Conservation (phyloP, 1,140 invertebrate genomes). For the Drosophila micromelanica region DNA sequence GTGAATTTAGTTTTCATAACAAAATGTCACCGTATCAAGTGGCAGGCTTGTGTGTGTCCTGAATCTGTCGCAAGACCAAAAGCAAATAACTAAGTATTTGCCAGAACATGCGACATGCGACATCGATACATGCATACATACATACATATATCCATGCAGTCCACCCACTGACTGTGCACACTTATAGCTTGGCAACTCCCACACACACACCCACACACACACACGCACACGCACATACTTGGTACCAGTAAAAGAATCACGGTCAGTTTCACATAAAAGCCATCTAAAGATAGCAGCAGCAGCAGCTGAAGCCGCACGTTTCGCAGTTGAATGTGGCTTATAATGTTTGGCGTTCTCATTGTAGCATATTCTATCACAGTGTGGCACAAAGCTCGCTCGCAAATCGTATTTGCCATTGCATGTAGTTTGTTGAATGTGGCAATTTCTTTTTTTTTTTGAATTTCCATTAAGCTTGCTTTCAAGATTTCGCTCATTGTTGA, state of each 20-base stretch:
- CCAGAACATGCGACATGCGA: background rate
- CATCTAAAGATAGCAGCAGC: constrained; percentile 19
- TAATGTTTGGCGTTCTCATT: constrained; percentile 7
- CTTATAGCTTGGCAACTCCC: constrained; percentile 13
- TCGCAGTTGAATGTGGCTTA: constrained; percentile 14
- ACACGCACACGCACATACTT: background rate
- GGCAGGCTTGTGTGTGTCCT: background rate
- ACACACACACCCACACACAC: background rate
- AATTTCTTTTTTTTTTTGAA: background rate
- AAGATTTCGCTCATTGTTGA: constrained; percentile 40
- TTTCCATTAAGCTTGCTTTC: constrained; percentile 14
- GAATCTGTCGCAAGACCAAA: constrained; percentile 1
- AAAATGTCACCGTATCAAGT: constrained; percentile 46
- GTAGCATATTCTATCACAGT: constrained; percentile 22
- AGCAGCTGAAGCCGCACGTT: background rate
- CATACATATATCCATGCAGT: background rate
- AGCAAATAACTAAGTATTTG: constrained; percentile 21
- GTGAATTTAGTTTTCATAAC: constrained; percentile 46
- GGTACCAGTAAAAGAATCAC: constrained; percentile 55
- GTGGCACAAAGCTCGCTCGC: constrained; percentile 20
- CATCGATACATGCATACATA: constrained; percentile 1
- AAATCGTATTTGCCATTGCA: constrained; percentile 36
- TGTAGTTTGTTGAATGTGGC: constrained; percentile 1
- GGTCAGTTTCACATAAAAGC: constrained; percentile 63
- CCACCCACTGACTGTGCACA: constrained; percentile 1